Evolutionary conservation across 1,140 invertebrate genomes (phyloP), one percentile per base, ranked within the genome.

Genomic region (Choristoneura fumiferana): DNA sequence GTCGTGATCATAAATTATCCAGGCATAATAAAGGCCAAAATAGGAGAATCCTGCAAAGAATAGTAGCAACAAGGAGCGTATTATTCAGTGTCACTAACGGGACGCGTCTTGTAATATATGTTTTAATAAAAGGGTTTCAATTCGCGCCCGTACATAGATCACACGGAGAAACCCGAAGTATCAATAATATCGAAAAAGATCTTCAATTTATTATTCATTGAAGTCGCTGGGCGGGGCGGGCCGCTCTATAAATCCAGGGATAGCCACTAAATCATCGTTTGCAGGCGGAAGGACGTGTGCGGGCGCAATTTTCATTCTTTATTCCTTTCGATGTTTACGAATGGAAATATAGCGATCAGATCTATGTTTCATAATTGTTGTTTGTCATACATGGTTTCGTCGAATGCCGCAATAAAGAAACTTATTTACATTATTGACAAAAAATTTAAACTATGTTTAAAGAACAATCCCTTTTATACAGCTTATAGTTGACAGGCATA

Each of bases 91-190:
- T 88, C 85, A 81, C 62, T 52, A 65, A 68, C 85, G 74, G 74
- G 79, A 76, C 81, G 83, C 75, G 81, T 79, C 68, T 54, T 63
- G 70, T 87, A 87, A 88, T 88, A 87, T 88, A 88, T 87, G 85
- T 78, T 87, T 88, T 88, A 86, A 88, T 88, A 88, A 87, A 88
- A 88, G 78, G 81, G 79, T 82, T 84, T 76, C 82, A 82, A 83
- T 77, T 80, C 73, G 68, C 72, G 62, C 72, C 71, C 70, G 75
- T 74, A 69, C 78, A 75, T 84, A 79, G 64, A 78, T 84, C 80
- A 81, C 73, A 55, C 37, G 65, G 60, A 73, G 69, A 71, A 71
- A 72, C 73, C 73, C 75, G 60, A 71, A 76, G 75, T 79, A 79
- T 81, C 75, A 80, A 76, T 79, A 78, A 78, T 81, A 81, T 71